Evolutionary conservation across 2,113 vertebrate species (phyloP), one percentile per base, ranked within the genome.

Genomic region (Todiramphus saurophagus): DNA sequence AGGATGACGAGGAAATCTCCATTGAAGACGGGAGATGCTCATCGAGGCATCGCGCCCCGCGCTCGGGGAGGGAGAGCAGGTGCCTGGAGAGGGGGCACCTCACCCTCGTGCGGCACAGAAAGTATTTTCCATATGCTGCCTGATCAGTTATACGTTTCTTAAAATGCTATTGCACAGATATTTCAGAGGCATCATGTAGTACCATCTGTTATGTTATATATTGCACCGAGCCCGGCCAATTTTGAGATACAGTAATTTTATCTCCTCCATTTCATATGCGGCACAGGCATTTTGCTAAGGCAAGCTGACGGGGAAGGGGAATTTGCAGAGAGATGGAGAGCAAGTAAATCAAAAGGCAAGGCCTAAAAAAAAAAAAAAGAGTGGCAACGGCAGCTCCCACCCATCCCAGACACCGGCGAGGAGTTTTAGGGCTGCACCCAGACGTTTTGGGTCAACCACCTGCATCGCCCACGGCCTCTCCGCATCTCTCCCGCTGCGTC

Each of bases 121-220:
- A 95, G 85, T 85, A 72, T 97, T 97, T 97, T 97, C 95, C 96
- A 96, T 97, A 97, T 97, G 96, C 92, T 95, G 94, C 95, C 90
- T 92, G 93, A 96, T 95, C 91, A 75, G 94, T 96, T 96, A 93
- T 95, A 93, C 78, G 10, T 94, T 95, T 85, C 94, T 97, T 92
- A 95, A 96, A 97, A 97, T 89, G 94, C 35, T 96, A 97, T 97
- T 94, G 72, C 97, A 98, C 97, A 97, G 98, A 97, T 98, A 98
- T 98, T 98, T 97, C 93, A 69, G 92, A 97, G 64, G 90, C 94
- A 96, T 90, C 94, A 93, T 97, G 96, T 79, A 96, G 87, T 90
- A 91, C 98, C 98, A 98, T 98, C 98, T 98, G 98, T 96, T 98
- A 97, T 89, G 93, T 97, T 97, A 97, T 98, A 98, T 97, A 96